These are phyloP conservation scores for Brassicogethes aeneus DNA, from an alignment of 2,888 invertebrate genomes.

Conservation along the genomic window DNA sequence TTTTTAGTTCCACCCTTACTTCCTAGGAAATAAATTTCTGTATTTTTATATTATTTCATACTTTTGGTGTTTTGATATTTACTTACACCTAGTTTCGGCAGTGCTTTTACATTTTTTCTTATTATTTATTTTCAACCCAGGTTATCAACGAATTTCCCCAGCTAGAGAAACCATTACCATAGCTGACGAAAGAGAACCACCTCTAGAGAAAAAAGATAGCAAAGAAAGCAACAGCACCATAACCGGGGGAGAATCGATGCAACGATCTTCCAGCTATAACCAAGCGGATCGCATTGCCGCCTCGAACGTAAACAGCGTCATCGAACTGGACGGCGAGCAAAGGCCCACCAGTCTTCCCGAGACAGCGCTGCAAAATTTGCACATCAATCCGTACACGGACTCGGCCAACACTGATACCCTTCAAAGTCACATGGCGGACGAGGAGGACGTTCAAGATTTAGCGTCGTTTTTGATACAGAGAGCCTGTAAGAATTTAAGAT, in stretches of 20 bases:
- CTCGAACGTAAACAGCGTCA: conserved; percentile 31
- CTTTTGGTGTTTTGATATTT: too few relatives aligned
- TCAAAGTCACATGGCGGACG: conserved; percentile 39
- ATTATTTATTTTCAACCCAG: too few relatives aligned
- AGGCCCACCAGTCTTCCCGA: conserved; percentile 24
- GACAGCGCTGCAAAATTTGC: conserved; percentile 30
- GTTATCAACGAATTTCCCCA: conserved; percentile 30
- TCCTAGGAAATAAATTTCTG: too few relatives aligned
- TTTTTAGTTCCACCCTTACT: too few relatives aligned
- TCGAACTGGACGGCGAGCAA: conserved; percentile 28
- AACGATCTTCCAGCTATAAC: conserved; percentile 32
- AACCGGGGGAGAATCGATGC: conserved; percentile 31
- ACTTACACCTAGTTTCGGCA: background rate
- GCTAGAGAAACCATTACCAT: conserved; percentile 26
- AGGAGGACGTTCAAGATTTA: conserved; percentile 55
- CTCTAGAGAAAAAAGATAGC: conserved; percentile 37
- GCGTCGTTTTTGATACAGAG: conserved; percentile 85
- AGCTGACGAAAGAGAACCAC: conserved; percentile 37
- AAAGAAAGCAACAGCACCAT: conserved; percentile 37
- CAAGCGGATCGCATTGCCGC: conserved; percentile 33
- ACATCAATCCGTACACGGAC: conserved; percentile 32
- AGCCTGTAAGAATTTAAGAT: conserved; percentile 77
- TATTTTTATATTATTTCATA: conserved; percentile 3
- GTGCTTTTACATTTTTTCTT: too few relatives aligned
- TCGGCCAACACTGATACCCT: conserved; percentile 45